A percentile compares a stretch with the other conserved stretches of the same genome.
These are phyloP conservation scores for Hyla sarda DNA, from an alignment of 2,113 vertebrate genomes.

Conservation along the genomic window DNA sequence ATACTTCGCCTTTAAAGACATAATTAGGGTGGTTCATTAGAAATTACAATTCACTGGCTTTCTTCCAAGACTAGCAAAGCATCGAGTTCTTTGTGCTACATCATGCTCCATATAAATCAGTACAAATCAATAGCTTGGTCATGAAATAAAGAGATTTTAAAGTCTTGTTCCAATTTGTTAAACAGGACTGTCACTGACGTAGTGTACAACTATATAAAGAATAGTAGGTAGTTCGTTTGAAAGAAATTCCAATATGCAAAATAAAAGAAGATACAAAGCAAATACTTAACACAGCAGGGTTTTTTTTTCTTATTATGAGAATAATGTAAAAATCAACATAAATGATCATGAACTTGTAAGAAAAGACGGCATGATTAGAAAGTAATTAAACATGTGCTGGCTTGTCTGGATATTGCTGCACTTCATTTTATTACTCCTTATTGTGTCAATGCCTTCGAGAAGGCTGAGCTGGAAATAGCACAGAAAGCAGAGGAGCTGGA, in stretches of 20 bases:
- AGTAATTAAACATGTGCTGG: slow-evolving; percentile 15
- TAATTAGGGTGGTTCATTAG: background rate
- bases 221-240: background rate
- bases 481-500: background rate
- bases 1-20: background rate
- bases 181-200: background rate
- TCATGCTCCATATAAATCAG: slow-evolving; percentile 15
- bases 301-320: slow-evolving; percentile 18
- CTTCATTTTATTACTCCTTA: slow-evolving; percentile 5
- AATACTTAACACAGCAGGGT: slow-evolving; percentile 23
- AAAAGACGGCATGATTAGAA: slow-evolving; percentile 26
- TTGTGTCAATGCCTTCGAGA: background rate
- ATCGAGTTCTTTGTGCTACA: slow-evolving; percentile 17
- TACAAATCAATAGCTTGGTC: slow-evolving; percentile 19
- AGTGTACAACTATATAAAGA: slow-evolving; percentile 4
- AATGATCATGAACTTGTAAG: background rate
- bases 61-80: background rate
- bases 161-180: slow-evolving; percentile 21
- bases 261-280: background rate
- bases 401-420: slow-evolving; percentile 13
- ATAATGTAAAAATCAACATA: slow-evolving; percentile 33
- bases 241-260: background rate
- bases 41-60: slow-evolving; percentile 8
- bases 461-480: background rate
- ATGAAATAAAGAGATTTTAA: slow-evolving; percentile 22